These are phyloP conservation scores for Emmelina monodactyla DNA, from an alignment of 2,888 invertebrate genomes.

Conservation along the genomic window DNA sequence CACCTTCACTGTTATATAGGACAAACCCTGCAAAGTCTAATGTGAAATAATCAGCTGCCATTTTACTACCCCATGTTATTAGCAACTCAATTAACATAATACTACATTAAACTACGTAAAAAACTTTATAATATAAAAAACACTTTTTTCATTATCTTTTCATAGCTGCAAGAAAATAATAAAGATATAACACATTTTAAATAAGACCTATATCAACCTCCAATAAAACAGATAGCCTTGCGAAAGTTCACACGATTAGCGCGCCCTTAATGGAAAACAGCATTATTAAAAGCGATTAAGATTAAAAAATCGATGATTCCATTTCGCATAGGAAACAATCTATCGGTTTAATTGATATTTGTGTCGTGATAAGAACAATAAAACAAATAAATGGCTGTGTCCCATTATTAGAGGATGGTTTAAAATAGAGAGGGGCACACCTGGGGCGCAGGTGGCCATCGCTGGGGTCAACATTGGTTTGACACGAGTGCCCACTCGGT, in stretches of 20 bases:
- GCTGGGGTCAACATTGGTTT: conserved; percentile 51
- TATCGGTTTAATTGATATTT: conserved; percentile 14
- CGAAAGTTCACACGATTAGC: conserved; percentile 41
- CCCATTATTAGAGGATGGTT: conserved; percentile 50
- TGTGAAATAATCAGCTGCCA: too few species aligned
- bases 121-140: too few species aligned
- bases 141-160: too few species aligned
- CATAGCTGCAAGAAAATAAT: too few species aligned
- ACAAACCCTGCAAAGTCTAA: too few species aligned
- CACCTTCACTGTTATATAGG: too few species aligned
- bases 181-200: too few species aligned
- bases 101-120: too few species aligned
- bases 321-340: conserved; percentile 31
- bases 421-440: conserved; percentile 58
- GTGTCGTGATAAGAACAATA: conserved; percentile 31
- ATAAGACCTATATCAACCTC: too few species aligned
- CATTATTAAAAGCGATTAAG: conserved; percentile 38
- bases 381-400: conserved; percentile 43
- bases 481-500: conserved; percentile 24
- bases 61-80: too few species aligned
- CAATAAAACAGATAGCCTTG: conserved; percentile 36
- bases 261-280: conserved; percentile 24
- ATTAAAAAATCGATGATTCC: conserved; percentile 24
- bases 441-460: conserved; percentile 61
- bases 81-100: too few species aligned